Conservation (phyloP, 2,797 vertebrate species). For the Lacerta viridis region DNA sequence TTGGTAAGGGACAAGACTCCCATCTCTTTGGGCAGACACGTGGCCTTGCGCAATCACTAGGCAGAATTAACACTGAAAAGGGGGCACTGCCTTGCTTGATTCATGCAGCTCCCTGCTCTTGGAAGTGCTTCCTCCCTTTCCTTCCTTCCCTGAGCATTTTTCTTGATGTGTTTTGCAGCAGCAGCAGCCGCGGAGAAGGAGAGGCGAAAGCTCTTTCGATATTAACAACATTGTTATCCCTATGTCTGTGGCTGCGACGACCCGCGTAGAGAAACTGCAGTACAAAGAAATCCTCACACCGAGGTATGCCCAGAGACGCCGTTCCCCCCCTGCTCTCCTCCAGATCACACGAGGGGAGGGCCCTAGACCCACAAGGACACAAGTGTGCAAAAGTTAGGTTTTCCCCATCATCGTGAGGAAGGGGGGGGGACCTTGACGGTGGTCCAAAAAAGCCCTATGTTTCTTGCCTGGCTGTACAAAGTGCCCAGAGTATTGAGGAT, state of each 20-base stretch:
- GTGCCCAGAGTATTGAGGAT: background rate
- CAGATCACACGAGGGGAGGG: background rate
- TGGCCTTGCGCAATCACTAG: background rate
- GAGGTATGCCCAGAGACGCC: slow-evolving; percentile 81
- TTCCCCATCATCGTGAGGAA: too few relatives aligned
- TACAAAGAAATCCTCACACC: slow-evolving; percentile 99
- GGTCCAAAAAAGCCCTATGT: background rate
- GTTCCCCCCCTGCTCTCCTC: background rate
- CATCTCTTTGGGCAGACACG: background rate
- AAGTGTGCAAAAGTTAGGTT: background rate
- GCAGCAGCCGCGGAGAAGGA: slow-evolving; percentile 92
- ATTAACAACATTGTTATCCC: slow-evolving; percentile 99
- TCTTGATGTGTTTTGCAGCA: slow-evolving; percentile 79
- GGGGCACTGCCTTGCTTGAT: background rate
- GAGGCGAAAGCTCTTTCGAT: slow-evolving; percentile 95
- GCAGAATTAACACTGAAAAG: background rate
- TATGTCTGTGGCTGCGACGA: slow-evolving; percentile 98
- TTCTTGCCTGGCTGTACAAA: background rate
- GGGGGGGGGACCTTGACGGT: background rate
- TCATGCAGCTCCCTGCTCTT: accelerated
- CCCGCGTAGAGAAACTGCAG: slow-evolving; percentile 96
- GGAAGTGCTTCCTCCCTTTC: accelerated
- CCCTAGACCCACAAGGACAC: too few relatives aligned
- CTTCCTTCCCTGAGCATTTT: background rate
- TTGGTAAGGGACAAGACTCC: background rate